A percentile compares a stretch with the other conserved stretches of the same genome.
Evolutionary conservation across 2,888 invertebrate genomes (phyloP).

Genomic region (Chrysolina oricalcia): DNA sequence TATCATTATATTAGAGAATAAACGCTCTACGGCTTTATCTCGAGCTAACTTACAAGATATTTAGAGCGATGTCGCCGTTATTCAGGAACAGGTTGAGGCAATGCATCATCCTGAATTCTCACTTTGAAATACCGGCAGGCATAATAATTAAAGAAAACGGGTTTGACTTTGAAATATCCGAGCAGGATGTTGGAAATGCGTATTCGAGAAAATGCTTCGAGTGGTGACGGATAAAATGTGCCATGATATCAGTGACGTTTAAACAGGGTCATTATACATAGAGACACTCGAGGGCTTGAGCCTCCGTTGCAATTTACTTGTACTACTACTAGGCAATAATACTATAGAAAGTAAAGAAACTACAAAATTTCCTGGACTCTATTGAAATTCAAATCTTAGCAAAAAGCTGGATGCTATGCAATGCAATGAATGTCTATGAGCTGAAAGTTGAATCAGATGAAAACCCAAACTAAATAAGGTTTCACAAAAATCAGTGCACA

Average conservation of each 20-base stretch:
- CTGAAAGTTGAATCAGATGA: no score
- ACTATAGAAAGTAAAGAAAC: no score
- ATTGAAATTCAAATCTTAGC: no score
- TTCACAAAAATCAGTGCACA: no score
- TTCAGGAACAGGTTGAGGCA: slow-evolving; percentile 64
- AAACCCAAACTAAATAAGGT: no score
- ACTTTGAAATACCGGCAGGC: slow-evolving; percentile 46
- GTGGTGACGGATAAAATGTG: not conserved
- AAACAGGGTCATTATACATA: not conserved
- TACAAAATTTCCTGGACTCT: no score
- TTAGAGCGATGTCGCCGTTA: slow-evolving; percentile 63
- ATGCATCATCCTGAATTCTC: slow-evolving; percentile 61
- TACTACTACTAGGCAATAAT: no score
- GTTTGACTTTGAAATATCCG: slow-evolving; percentile 33
- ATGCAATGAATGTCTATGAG: no score
- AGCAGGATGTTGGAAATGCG: slow-evolving; percentile 32
- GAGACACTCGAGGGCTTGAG: no score
- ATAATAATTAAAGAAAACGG: slow-evolving; percentile 43
- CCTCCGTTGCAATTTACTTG: no score
- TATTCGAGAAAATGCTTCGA: not conserved
- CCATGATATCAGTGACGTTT: not conserved
- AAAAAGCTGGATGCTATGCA: no score
- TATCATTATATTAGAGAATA: slow-evolving; percentile 60
- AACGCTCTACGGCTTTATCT: slow-evolving; percentile 56
- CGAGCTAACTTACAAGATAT: slow-evolving; percentile 64